Evolutionary conservation across 92 coral and sea anemone genomes (phyloP).

Genomic region (Bergia sp.): DNA sequence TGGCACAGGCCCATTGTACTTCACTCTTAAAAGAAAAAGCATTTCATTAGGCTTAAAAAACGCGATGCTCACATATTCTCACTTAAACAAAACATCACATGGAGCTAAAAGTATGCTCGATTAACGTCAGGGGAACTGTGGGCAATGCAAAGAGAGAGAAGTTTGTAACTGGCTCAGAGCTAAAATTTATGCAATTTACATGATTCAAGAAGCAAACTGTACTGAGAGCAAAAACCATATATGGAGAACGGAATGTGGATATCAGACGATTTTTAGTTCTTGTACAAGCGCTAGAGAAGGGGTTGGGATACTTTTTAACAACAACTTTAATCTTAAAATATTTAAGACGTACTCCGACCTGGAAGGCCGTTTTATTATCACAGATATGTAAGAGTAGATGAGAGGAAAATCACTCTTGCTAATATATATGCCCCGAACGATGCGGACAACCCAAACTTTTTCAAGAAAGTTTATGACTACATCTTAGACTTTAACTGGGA

Average conservation of each 20-base stretch:
- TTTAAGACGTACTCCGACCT: conserved; percentile 29
- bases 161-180: conserved; percentile 37
- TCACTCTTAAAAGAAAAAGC: no score
- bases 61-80: no score
- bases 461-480: conserved; percentile 10
- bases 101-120: conserved; percentile 43
- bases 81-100: background rate
- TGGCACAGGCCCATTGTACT: no score
- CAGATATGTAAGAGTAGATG: conserved; percentile 42
- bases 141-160: conserved; percentile 42
- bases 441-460: conserved; percentile 35
- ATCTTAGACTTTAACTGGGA: background rate
- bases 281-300: conserved; percentile 48
- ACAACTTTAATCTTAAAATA: conserved; percentile 37
- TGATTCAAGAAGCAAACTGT: conserved; percentile 50
- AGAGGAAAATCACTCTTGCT: conserved; percentile 36
- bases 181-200: conserved; percentile 29
- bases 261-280: conserved; percentile 40
- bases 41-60: no score
- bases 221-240: conserved; percentile 18
- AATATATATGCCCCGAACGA: conserved; percentile 48
- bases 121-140: conserved; percentile 50
- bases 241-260: conserved; percentile 57
- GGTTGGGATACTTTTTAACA: conserved; percentile 51
- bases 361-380: conserved; percentile 46